Base-by-base conservation (phyloP, 2,797 vertebrate genomes). In the Pseudopleuronectes americanus region DNA sequence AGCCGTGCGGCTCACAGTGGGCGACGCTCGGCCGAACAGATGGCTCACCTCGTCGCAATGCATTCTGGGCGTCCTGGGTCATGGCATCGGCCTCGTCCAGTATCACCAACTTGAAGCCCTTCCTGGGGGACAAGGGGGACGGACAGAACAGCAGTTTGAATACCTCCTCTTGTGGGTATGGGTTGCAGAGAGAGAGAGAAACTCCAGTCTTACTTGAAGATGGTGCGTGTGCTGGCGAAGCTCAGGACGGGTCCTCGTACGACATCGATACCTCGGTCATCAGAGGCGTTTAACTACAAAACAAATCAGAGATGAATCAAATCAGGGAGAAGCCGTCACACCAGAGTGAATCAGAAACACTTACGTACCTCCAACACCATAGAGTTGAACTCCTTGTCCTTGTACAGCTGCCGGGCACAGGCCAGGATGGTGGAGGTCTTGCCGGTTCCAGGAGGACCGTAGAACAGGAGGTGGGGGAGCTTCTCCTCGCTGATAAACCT, bases 41-140 rank as follows among this genome's bases (percentile, higher is more conserved):
- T 93, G 93, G 95, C 87, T 95, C 87, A 99, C 97, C 98, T 95
- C 98, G 93, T 79, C 98, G 93, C 92, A 99, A 87, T 86, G 98
- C 98, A 14, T 99, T 99, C 94, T 99, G 98, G 87, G 98, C 98
- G 2, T 99, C 98, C 74, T 98, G 96, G 71, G 98, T 99, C 98
- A 99, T 99, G 86, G 98, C 97, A n/a, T 99, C 98, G 0, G 97
- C 98, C 90, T 99, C 98, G 24, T 99, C 97, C 92, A 99, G 93
- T 85, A 99, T 99, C 86, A 99, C 97, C 3, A 99, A 94, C 88
- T 99, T 99, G 82, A 97, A 99, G 74, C 98, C 98, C 87, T 96
- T 99, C 90, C 97, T 99, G 81, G 22, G 85, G 69, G 74, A 84
- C n/a, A 24, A 69, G 57, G 57, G 45, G 26, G 51, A 57, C 1